Evolutionary conservation across 2,888 invertebrate species (phyloP).

Genomic region (Epirrhoe alternata): DNA sequence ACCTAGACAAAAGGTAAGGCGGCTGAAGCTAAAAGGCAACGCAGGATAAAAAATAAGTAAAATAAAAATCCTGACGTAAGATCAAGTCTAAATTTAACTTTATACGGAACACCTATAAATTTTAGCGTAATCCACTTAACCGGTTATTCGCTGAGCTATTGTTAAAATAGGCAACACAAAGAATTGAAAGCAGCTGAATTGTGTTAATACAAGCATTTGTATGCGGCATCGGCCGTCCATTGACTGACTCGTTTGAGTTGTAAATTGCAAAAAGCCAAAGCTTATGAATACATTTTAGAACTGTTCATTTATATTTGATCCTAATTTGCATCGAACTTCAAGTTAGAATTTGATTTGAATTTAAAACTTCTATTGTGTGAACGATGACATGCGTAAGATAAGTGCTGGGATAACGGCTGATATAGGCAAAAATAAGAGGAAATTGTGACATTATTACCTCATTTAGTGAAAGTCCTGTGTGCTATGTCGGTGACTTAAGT

Average conservation of each 20-base stretch:
- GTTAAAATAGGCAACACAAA: constrained; percentile 1
- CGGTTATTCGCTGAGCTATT: background rate
- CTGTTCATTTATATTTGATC: background rate
- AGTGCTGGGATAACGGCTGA: no score
- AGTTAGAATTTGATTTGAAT: no score
- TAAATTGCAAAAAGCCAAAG: background rate
- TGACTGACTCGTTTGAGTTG: background rate
- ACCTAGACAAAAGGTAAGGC: no score
- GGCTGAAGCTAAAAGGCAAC: no score
- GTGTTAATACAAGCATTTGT: background rate
- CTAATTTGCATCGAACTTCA: background rate
- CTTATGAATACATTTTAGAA: background rate
- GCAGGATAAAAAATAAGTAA: no score
- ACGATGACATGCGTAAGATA: no score
- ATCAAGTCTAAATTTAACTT: background rate
- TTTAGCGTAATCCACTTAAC: background rate
- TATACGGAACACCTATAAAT: background rate
- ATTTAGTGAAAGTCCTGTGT: no score
- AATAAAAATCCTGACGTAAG: background rate
- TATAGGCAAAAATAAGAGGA: no score
- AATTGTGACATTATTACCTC: no score
- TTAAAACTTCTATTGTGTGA: no score
- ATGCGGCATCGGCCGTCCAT: background rate
- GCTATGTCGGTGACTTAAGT: no score
- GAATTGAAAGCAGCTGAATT: background rate